phyloP scores from a whole-genome alignment of 1,140 invertebrate genomes.

The Dendroctonus valens region DNA sequence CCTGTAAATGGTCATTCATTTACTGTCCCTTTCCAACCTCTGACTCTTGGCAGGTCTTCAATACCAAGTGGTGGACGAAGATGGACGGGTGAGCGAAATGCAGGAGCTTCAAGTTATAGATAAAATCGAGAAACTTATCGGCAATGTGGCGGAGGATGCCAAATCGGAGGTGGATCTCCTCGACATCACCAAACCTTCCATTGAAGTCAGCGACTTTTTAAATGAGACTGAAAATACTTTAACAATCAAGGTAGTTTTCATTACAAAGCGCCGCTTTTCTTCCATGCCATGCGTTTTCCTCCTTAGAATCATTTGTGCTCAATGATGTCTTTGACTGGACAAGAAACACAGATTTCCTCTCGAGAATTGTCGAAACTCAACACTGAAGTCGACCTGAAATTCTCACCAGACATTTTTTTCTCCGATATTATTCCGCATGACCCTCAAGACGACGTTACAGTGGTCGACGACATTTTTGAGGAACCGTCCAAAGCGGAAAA shows the following conservation, averaged over 20 bases:
- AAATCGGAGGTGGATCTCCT: no score
- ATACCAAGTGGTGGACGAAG: slow-evolving; percentile 45
- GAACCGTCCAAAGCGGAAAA: not conserved
- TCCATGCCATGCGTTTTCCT: not conserved
- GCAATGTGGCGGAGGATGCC: not conserved
- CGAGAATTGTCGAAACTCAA: not conserved
- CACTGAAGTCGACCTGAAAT: slow-evolving; percentile 15
- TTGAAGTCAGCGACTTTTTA: not conserved
- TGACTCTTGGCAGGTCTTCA: slow-evolving; percentile 32
- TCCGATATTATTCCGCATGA: slow-evolving; percentile 8
- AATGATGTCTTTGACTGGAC: not conserved
- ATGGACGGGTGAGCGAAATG: slow-evolving; percentile 43
- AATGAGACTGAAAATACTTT: not conserved
- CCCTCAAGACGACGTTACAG: slow-evolving; percentile 6
- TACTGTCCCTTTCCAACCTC: not conserved
- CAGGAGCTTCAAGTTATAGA: slow-evolving; percentile 49
- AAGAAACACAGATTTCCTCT: not conserved
- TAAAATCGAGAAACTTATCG: slow-evolving; percentile 49
- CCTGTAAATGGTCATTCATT: not conserved
- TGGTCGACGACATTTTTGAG: not conserved
- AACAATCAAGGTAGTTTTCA: not conserved
- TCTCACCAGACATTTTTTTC: slow-evolving; percentile 23
- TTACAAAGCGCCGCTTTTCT: not conserved
- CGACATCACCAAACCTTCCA: not conserved
- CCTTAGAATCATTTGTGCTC: not conserved